Base-by-base conservation (phyloP, 2,888 invertebrate species). In the Dasypogon diadema region DNA sequence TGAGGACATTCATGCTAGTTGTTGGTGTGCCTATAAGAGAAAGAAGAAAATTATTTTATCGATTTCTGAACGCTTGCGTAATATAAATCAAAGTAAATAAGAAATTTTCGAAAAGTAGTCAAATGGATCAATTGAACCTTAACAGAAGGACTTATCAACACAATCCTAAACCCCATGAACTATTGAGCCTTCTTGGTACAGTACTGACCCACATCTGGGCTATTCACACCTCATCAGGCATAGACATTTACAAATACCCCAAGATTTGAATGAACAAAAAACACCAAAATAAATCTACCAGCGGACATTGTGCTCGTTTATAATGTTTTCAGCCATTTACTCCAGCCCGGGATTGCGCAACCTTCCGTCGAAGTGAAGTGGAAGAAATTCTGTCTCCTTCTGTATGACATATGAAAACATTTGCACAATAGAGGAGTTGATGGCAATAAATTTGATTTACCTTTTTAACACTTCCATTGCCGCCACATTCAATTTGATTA, bases 401-500 rank as follows among this genome's bases (percentile, higher is more conserved):
- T 3, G 6, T 51, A 51, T 51, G 51, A 51, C 16, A 6, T 51
- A 6, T 51, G 16, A 51, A 51, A 56, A 56, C 6, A 24, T 56
- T n/a, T 6, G 10, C 26, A 56, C 24, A 56, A 56, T 56, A 26
- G 12, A 22, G 4, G n/a, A 18, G 26, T 18, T 51, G 18, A 56
- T 56, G 56, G 56, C 26, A 26, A 56, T 56, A 56, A 56, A 56
- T 56, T 56, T 18, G 56, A 56, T 56, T 56, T 56, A 26, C 56
- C 56, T 56, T 56, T 26, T 56, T 56, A 56, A 56, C 56, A 56
- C 56, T n/a, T 56, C 26, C 30, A 56, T 24, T 56, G 56, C 56
- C 30, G 56, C 56, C 56, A 26, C 56, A 56, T 56, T 56, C 56
- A n/a, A 56, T 56, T 56, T 56, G 56, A 56, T 56, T 56, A 24